Conservation (phyloP, 2,888 invertebrate genomes). For the Ornithoptera priamus region DNA sequence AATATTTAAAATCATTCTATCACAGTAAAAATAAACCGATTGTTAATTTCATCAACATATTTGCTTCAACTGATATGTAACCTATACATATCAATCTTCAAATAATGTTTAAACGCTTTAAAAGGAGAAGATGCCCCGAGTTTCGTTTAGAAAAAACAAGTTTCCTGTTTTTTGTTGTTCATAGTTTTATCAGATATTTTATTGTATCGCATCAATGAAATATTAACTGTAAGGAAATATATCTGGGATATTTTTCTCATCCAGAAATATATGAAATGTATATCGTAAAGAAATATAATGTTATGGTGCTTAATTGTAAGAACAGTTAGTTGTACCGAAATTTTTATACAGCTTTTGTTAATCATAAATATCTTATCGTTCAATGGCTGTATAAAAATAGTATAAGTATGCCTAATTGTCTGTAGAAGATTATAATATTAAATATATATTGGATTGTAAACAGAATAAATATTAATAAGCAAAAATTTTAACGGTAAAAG, state of each 20-base stretch:
- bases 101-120: too few species aligned
- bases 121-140: too few species aligned
- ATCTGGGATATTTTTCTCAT: slow-evolving; percentile 8
- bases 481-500: neutral
- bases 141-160: too few species aligned
- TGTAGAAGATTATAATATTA: neutral
- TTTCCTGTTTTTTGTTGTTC: neutral
- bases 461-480: neutral
- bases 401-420: neutral
- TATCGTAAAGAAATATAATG: neutral
- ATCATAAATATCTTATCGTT: neutral
- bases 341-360: neutral
- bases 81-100: too few species aligned
- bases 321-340: neutral
- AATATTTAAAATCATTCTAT: too few species aligned
- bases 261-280: neutral
- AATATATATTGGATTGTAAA: neutral
- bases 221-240: neutral
- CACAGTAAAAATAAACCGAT: too few species aligned
- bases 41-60: too few species aligned
- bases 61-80: too few species aligned
- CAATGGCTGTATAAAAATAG: neutral
- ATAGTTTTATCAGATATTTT: too few species aligned
- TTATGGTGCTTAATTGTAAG: slow-evolving; percentile 20
- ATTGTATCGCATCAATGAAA: neutral